phyloP scores from a whole-genome alignment of 2,797 vertebrate genomes.

The Sternarchorhynchus goeldii region DNA sequence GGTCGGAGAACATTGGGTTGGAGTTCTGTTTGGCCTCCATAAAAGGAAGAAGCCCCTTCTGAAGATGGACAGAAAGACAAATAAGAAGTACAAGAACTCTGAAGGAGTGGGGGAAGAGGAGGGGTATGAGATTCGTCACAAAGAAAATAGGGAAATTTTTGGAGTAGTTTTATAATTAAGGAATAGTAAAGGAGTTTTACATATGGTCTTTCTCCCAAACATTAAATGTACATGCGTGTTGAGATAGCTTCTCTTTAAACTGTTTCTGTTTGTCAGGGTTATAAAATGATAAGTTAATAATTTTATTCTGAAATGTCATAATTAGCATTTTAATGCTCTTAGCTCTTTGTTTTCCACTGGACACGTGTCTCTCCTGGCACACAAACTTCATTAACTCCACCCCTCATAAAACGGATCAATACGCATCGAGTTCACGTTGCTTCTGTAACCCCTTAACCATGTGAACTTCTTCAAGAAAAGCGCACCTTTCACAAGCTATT shows the following conservation, averaged over 20 bases:
- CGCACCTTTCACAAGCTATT: neutral
- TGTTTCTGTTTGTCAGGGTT: neutral
- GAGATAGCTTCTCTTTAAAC: neutral
- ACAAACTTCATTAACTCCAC: neutral
- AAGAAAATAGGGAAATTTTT: too few species aligned
- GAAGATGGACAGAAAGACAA: too few species aligned
- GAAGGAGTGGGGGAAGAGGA: too few species aligned
- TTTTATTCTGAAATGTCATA: constrained; percentile 33
- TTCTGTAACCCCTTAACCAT: constrained; percentile 17
- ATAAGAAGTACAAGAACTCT: too few species aligned
- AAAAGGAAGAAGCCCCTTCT: too few species aligned
- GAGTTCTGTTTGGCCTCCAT: too few species aligned
- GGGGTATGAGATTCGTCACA: too few species aligned
- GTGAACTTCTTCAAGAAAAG: neutral
- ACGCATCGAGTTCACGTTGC: neutral
- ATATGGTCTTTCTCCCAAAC: too few species aligned
- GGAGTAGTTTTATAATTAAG: too few species aligned
- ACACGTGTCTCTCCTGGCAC: neutral
- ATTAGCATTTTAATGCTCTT: constrained; percentile 33
- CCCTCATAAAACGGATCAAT: neutral
- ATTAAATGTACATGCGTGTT: neutral
- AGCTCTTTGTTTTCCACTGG: neutral
- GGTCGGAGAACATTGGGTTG: too few species aligned
- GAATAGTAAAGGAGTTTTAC: too few species aligned
- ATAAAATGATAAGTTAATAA: neutral